Conservation (phyloP, 2,888 invertebrate genomes). For the Brassicogethes aeneus region DNA sequence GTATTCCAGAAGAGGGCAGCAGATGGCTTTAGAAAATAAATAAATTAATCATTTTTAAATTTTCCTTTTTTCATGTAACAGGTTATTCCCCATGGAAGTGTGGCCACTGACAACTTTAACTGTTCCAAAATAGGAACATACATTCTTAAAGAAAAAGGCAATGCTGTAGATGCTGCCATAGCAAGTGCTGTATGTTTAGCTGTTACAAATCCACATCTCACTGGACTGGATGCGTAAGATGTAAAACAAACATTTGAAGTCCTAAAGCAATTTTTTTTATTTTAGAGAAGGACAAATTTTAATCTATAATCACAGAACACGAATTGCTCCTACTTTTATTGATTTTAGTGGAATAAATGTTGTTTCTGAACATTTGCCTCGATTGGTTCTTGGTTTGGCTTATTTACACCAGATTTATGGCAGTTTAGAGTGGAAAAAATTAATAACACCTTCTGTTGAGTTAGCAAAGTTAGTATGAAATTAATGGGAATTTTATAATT, state of each 20-base stretch:
- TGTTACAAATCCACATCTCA: constrained; percentile 61
- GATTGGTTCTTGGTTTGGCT: constrained; percentile 50
- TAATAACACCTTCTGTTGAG: constrained; percentile 49
- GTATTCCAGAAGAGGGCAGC: too few species aligned
- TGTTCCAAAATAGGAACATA: constrained; percentile 65
- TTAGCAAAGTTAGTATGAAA: constrained; percentile 45
- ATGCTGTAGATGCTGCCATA: constrained; percentile 68
- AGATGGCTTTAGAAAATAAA: too few species aligned
- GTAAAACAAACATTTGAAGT: background rate
- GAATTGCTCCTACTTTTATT: constrained; percentile 45
- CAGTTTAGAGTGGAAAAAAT: constrained; percentile 48
- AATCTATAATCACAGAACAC: constrained; percentile 59
- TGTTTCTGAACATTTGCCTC: constrained; percentile 42
- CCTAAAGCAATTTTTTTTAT: background rate
- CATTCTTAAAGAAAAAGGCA: constrained; percentile 60
- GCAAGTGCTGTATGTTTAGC: constrained; percentile 66
- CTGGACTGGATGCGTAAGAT: constrained; percentile 68
- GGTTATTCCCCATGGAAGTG: constrained; percentile 68
- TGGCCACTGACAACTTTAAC: constrained; percentile 57
- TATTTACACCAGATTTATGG: constrained; percentile 49
- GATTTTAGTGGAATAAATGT: constrained; percentile 46
- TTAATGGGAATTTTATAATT: too few species aligned
- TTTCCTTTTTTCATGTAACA: too few species aligned
- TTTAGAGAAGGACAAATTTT: constrained; percentile 59
- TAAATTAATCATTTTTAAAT: constrained; percentile 14